Evolutionary conservation across 2,888 invertebrate genomes (phyloP).

Genomic region (Oithona nana): DNA sequence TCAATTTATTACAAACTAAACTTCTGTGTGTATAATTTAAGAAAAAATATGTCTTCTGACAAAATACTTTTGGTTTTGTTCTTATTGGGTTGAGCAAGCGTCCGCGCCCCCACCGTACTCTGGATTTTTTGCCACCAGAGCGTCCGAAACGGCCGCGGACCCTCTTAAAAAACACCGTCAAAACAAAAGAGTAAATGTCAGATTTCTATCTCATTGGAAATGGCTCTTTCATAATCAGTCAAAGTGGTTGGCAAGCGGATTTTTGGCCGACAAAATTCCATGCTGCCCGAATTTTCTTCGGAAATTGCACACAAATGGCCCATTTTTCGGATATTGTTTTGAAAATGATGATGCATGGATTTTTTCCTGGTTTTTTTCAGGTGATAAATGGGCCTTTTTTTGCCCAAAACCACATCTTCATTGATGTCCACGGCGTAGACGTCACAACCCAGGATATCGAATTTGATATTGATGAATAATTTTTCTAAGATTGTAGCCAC

Average conservation of each 20-base stretch:
- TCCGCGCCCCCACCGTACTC: no score
- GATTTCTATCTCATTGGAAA: background rate
- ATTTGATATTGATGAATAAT: background rate
- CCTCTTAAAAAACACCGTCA: no score
- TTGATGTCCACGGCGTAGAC: background rate
- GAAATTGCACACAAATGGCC: background rate
- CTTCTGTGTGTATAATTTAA: background rate
- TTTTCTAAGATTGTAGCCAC: background rate
- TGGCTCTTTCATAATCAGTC: background rate
- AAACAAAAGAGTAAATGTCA: no score
- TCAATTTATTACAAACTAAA: background rate
- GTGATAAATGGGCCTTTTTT: background rate
- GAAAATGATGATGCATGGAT: background rate
- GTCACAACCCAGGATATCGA: background rate
- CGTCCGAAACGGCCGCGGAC: no score
- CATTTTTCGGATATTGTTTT: background rate
- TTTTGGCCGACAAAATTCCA: background rate
- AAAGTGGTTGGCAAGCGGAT: background rate
- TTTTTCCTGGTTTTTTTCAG: background rate
- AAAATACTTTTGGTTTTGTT: background rate
- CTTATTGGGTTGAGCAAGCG: no score
- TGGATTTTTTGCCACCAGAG: no score
- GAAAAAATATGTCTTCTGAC: background rate
- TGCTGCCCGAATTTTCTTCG: background rate
- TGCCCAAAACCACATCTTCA: constrained; percentile 1